These are phyloP conservation scores for Cheilosia vernalis DNA, from an alignment of 2,888 invertebrate genomes.

Conservation along the genomic window DNA sequence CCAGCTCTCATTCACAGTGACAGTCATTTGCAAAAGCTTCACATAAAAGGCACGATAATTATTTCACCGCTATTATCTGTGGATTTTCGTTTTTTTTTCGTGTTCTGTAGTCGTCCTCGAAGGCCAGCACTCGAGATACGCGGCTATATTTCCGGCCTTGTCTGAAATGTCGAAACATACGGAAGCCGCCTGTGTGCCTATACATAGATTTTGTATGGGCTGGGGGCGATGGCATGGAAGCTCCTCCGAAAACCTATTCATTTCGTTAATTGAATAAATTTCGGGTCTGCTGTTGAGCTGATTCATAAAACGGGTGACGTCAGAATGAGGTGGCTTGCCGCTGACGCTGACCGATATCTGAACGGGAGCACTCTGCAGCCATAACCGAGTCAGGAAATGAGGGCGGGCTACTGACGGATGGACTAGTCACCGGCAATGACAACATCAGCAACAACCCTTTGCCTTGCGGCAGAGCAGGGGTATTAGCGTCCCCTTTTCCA, in stretches of 20 bases:
- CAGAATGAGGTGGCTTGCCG: conserved; percentile 13
- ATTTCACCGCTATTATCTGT: conserved; percentile 70
- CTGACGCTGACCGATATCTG: conserved; percentile 58
- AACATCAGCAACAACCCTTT: conserved; percentile 14
- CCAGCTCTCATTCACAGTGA: conserved; percentile 34
- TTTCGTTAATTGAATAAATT: conserved; percentile 66
- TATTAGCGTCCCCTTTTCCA: conserved; percentile 14
- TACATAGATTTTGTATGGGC: background rate
- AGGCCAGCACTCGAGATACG: conserved; percentile 43
- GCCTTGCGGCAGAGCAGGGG: background rate
- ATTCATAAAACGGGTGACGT: conserved; percentile 49
- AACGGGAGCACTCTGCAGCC: conserved; percentile 28
- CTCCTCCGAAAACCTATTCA: conserved; percentile 49
- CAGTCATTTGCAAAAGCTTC: conserved; percentile 41
- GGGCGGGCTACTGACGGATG: background rate
- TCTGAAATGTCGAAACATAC: conserved; percentile 18
- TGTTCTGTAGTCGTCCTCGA: conserved; percentile 17
- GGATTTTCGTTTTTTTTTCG: conserved; percentile 32
- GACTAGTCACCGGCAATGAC: conserved; percentile 43
- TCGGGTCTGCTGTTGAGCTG: conserved; percentile 14
- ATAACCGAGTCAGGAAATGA: conserved; percentile 13
- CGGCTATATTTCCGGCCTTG: conserved; percentile 41
- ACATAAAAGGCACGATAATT: conserved; percentile 65
- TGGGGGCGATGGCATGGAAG: background rate
- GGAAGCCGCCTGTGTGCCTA: background rate